A percentile compares a stretch with the other conserved stretches of the same genome.
Evolutionary conservation across 2,888 invertebrate genomes (phyloP).

Genomic region (Tuta absoluta): DNA sequence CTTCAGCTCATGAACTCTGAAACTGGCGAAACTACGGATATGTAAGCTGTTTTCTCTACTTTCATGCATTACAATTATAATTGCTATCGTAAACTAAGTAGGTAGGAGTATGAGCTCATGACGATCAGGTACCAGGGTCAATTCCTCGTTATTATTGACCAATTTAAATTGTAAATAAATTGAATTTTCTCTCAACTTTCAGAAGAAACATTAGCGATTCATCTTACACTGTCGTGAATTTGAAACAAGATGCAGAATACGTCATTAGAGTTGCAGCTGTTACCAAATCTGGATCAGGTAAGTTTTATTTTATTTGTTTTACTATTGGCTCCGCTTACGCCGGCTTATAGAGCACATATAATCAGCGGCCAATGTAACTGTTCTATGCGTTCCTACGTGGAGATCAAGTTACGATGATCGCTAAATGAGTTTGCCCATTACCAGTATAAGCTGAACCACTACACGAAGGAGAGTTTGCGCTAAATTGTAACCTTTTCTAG

Average conservation of each 20-base stretch:
- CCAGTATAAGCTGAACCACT: no score
- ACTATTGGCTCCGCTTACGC: no score
- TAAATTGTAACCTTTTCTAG: conserved; percentile 51
- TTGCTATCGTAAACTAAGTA: background rate
- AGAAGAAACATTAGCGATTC: conserved; percentile 80
- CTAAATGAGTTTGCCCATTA: background rate
- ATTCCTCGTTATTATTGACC: no score
- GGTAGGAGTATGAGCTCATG: no score
- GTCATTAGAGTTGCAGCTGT: conserved; percentile 90
- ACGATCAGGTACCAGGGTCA: no score
- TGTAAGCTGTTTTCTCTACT: conserved; percentile 49
- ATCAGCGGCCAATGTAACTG: no score
- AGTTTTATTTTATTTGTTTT: no score
- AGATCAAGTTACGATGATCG: no score
- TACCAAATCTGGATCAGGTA: conserved; percentile 85
- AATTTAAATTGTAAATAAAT: no score
- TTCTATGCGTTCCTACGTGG: no score
- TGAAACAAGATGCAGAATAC: conserved; percentile 89
- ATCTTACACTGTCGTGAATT: conserved; percentile 83
- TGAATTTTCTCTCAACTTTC: conserved; percentile 36
- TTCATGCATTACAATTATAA: background rate
- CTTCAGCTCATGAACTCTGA: conserved; percentile 83
- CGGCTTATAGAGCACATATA: no score
- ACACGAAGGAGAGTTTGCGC: no score
- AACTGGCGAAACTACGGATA: conserved; percentile 57